Evolutionary conservation across 2,888 invertebrate species (phyloP), one percentile per base, ranked within the genome.

Genomic region (Diabrotica balteata): DNA sequence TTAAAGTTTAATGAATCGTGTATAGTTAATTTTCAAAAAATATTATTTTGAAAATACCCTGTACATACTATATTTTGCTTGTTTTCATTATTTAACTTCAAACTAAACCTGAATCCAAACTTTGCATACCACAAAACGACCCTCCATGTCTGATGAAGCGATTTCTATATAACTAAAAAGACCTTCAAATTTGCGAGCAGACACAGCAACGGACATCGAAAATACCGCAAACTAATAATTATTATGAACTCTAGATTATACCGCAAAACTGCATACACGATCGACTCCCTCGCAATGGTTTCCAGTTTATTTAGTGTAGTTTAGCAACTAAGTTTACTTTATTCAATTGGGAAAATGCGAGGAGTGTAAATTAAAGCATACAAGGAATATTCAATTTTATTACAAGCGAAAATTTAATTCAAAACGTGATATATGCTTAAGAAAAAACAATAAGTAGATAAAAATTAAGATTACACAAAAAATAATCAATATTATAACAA

Each of bases 181-280:
- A 47, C 47, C 47, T 8, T 8, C 3, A 47, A 47, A 47, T 47
- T 47, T 47, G 47, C 47, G 47, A 47, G 10, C 47, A 47, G 8
- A 47, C 47, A 47, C 47, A 47, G 47, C 47, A 47, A 10, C 47
- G 47, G 47, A 47, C 47, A 47, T 47, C 6, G 47, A 47, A 47
- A 47, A 47, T 10, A 47, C 47, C 47, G 10, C 47, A 47, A 47
- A 47, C 47, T 47, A 47, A 47, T 47, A 47, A 47, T 47, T 47
- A 47, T 47, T 47, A 47, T 47, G 47, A 47, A 47, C 47, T 47
- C 10, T 10, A 10, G 47, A 47, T 47, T 47, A 47, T 7, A 47
- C 47, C 10, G 8, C 47, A 47, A 47, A 47, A 47, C 47, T 47
- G 47, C 47, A 47, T 47, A 47, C 47, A 47, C 6, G 10, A 32